phyloP scores from a whole-genome alignment of 2,113 vertebrate species.

The Xyliphius kryptos region DNA sequence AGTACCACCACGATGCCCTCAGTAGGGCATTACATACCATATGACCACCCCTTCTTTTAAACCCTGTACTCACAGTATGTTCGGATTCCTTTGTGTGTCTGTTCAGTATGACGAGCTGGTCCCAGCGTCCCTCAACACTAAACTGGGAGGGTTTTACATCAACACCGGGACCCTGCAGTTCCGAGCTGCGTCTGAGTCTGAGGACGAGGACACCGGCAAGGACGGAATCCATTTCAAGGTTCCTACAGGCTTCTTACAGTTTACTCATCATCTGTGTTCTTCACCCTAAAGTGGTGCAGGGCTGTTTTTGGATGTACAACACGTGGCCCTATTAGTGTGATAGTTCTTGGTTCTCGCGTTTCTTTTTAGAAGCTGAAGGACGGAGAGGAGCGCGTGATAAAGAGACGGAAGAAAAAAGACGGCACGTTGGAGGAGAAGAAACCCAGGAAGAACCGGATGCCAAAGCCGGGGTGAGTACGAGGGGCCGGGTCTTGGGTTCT shows the following conservation, averaged over 20 bases:
- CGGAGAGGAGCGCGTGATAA: slow-evolving; percentile 79
- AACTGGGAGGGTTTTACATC: slow-evolving; percentile 97
- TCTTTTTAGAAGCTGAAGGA: slow-evolving; percentile 76
- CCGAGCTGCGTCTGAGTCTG: slow-evolving; percentile 88
- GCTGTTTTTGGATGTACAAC: neutral
- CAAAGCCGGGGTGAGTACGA: slow-evolving; percentile 79
- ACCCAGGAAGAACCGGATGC: slow-evolving; percentile 82
- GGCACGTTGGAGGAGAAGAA: slow-evolving; percentile 89
- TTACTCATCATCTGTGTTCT: neutral
- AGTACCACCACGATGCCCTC: too few relatives aligned
- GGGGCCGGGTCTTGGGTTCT: neutral
- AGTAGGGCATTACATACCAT: too few relatives aligned
- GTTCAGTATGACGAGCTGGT: slow-evolving; percentile 88
- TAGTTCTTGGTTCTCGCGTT: neutral
- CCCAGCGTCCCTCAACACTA: slow-evolving; percentile 91
- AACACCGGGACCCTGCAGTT: slow-evolving; percentile 97
- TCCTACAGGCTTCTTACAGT: slow-evolving; percentile 33
- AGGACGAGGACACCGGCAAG: slow-evolving; percentile 77
- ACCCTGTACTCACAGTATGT: too few relatives aligned
- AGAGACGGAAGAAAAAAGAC: slow-evolving; percentile 90
- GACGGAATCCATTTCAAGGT: slow-evolving; percentile 85
- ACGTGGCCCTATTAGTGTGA: too few relatives aligned
- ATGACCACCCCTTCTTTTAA: too few relatives aligned
- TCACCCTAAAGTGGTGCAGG: neutral
- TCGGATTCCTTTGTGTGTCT: neutral